phyloP scores from a whole-genome alignment of 53 echinoderm and acorn worm species.

The Astropecten irregularis region DNA sequence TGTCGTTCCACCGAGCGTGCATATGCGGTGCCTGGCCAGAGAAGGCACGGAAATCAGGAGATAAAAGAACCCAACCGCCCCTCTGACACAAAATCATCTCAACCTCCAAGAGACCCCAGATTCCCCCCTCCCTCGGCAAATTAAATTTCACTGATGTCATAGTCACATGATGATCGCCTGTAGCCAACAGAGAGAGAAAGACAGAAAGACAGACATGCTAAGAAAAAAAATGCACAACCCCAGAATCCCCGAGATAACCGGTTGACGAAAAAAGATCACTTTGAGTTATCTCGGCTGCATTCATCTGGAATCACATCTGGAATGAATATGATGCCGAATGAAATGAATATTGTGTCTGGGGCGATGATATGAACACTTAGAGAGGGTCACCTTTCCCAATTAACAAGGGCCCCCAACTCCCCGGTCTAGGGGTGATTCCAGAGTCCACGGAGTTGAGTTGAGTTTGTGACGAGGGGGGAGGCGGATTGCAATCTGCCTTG shows the following conservation, averaged over 20 bases:
- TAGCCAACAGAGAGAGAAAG: no score
- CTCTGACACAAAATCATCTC: neutral
- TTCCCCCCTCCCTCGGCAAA: conserved; percentile 22
- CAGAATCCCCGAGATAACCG: no score
- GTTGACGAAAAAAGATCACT: neutral
- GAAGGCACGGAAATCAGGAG: conserved; percentile 1
- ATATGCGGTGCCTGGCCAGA: conserved; percentile 22
- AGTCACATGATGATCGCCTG: conserved; percentile 38
- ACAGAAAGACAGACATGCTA: neutral
- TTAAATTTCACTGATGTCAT: neutral
- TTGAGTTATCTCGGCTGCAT: neutral
- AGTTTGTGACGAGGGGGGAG: neutral
- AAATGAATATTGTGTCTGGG: conserved; percentile 46
- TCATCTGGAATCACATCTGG: conserved; percentile 33
- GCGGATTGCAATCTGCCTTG: neutral
- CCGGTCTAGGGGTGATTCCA: no score
- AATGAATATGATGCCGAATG: conserved; percentile 17
- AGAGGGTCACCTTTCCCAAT: conserved; percentile 48
- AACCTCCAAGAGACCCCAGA: neutral
- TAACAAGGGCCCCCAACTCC: conserved; percentile 11
- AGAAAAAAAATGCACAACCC: neutral
- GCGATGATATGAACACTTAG: neutral
- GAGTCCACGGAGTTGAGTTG: no score
- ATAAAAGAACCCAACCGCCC: conserved; percentile 20
- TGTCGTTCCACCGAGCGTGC: neutral